Conservation (phyloP, 2,797 vertebrate genomes). For the Mormyrus proboscirostris region DNA sequence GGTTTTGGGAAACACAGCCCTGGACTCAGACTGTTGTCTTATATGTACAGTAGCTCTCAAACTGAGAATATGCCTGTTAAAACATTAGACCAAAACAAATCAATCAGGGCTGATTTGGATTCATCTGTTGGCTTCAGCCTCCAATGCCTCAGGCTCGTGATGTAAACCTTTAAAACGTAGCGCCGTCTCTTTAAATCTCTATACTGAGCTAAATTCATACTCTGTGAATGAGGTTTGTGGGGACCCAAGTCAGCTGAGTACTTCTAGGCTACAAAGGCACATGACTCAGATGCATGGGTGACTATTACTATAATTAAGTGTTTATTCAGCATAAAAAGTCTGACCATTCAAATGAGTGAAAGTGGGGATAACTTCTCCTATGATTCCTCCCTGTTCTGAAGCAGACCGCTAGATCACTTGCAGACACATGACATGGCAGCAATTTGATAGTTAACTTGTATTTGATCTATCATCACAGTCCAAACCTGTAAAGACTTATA, state of each 20-base stretch:
- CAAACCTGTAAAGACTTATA: background rate
- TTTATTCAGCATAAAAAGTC: background rate
- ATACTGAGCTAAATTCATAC: background rate
- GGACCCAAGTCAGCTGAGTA: background rate
- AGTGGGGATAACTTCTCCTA: background rate
- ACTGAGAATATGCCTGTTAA: background rate
- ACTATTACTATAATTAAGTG: background rate
- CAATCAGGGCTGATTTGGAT: background rate
- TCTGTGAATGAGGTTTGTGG: background rate
- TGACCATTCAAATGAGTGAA: background rate
- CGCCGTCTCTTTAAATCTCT: background rate
- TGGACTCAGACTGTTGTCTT: too few relatives aligned
- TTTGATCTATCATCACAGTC: background rate
- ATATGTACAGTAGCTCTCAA: background rate
- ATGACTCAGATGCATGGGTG: background rate
- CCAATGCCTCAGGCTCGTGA: background rate
- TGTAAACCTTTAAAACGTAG: background rate
- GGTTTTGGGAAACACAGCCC: background rate
- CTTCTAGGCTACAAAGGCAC: background rate
- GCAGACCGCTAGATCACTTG: background rate
- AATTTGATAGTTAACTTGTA: background rate
- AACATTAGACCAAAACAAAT: background rate
- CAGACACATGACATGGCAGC: background rate
- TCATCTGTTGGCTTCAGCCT: background rate
- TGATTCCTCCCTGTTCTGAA: background rate